Evolutionary conservation across 2,888 invertebrate species (phyloP).

Genomic region (Plusia festucae): DNA sequence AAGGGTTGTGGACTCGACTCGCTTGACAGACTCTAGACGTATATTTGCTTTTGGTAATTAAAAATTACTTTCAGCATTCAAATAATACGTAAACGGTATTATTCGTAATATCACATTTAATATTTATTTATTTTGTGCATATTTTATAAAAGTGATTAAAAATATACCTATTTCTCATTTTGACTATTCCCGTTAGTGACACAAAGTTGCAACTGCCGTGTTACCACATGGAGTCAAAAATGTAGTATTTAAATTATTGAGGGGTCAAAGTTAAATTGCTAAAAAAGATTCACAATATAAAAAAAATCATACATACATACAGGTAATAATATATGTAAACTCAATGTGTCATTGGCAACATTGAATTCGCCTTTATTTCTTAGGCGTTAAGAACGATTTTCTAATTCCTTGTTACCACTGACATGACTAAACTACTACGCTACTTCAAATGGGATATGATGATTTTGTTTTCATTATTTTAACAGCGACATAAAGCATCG

Average conservation of each 20-base stretch:
- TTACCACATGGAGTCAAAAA: conserved; percentile 22
- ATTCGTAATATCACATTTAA: background rate
- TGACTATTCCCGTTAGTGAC: background rate
- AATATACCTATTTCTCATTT: too few relatives aligned
- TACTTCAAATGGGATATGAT: background rate
- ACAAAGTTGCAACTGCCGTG: conserved; percentile 2
- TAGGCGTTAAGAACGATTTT: background rate
- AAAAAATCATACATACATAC: too few relatives aligned
- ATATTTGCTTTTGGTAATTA: conserved; percentile 33
- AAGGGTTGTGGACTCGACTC: too few relatives aligned
- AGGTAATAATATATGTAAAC: too few relatives aligned
- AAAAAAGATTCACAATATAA: too few relatives aligned
- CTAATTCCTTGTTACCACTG: too few relatives aligned
- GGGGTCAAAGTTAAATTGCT: too few relatives aligned
- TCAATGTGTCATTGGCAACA: too few relatives aligned
- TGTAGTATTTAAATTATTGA: conserved; percentile 22
- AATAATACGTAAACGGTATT: background rate
- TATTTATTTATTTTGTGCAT: background rate
- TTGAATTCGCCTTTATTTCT: conserved; percentile 5
- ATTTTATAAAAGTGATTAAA: background rate
- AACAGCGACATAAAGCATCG: conserved; percentile 10
- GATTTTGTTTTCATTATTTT: background rate
- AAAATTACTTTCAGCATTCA: conserved; percentile 31
- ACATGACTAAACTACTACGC: too few relatives aligned
- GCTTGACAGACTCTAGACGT: too few relatives aligned